Evolutionary conservation across 2,113 vertebrate genomes (phyloP).

Genomic region (Anolis carolinensis): DNA sequence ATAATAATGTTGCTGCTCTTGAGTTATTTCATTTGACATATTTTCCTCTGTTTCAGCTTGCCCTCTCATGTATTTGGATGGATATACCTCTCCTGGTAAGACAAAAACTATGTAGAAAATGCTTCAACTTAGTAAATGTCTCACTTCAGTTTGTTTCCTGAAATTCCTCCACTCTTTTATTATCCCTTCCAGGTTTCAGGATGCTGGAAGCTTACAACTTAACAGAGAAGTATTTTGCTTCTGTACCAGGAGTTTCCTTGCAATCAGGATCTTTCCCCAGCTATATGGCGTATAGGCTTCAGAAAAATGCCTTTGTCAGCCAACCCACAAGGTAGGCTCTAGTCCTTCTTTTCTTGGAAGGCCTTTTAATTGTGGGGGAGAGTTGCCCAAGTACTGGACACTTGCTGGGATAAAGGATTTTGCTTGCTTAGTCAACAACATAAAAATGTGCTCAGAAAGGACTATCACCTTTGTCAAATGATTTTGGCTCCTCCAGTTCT

Average conservation of each 20-base stretch:
- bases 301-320: constrained; percentile 88
- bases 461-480: not conserved
- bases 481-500: not conserved
- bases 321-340: constrained; percentile 88
- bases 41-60: constrained; percentile 81
- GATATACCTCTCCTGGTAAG: constrained; percentile 95
- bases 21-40: not conserved
- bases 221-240: constrained; percentile 91
- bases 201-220: constrained; percentile 98
- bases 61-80: constrained; percentile 94
- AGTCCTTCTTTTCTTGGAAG: not conserved
- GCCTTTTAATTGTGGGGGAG: not conserved
- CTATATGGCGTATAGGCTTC: constrained; percentile 87
- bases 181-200: constrained; percentile 85
- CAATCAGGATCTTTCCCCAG: constrained; percentile 95
- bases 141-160: not conserved
- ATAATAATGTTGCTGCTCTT: not conserved
- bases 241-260: constrained; percentile 89
- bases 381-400: not conserved
- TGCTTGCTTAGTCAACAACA: not conserved
- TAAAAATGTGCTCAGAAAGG: not conserved
- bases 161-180: constrained; percentile 17
- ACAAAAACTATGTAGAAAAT: not conserved
- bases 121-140: constrained; percentile 19
- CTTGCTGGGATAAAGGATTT: not conserved